These are phyloP conservation scores for Thamnophis sirtalis DNA, from an alignment of 2,113 vertebrate genomes.

Conservation along the genomic window DNA sequence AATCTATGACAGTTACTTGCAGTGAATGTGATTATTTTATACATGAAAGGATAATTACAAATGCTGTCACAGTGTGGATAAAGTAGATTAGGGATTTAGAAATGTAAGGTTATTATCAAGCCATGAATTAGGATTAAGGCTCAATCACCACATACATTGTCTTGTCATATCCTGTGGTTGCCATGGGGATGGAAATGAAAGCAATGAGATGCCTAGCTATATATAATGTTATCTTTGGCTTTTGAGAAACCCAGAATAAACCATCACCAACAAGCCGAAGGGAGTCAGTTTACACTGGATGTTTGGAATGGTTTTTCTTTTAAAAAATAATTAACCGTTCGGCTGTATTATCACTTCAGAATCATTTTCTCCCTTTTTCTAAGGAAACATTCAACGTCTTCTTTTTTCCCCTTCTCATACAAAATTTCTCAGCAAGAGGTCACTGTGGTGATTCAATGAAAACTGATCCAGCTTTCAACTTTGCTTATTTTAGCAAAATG, in stretches of 20 bases:
- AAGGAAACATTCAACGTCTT: not conserved
- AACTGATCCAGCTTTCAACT: not conserved
- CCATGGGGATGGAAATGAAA: slow-evolving; percentile 7
- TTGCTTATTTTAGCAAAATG: not conserved
- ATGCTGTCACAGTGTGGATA: slow-evolving; percentile 1
- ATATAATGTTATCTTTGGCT: not conserved
- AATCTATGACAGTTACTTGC: slow-evolving; percentile 5
- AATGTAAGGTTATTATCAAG: slow-evolving; percentile 24
- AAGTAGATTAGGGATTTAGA: slow-evolving; percentile 26
- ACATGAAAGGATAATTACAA: slow-evolving; percentile 5
- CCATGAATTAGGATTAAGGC: slow-evolving; percentile 9
- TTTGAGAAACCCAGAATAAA: not conserved
- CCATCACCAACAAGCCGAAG: no score
- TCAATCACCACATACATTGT: slow-evolving; percentile 8
- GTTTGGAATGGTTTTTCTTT: not conserved
- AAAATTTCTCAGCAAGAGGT: not conserved
- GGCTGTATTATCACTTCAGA: not conserved
- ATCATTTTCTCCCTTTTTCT: not conserved
- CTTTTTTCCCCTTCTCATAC: not conserved
- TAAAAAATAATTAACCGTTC: not conserved
- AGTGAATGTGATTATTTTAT: slow-evolving; percentile 17
- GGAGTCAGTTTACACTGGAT: not conserved
- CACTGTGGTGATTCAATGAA: not conserved
- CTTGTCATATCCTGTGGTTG: not conserved
- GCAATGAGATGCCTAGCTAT: not conserved